A percentile compares a stretch with the other conserved stretches of the same genome.
phyloP scores from a whole-genome alignment of 30 jellyfish, hydroid and myxozoan species.

The Morbakka virulenta region DNA sequence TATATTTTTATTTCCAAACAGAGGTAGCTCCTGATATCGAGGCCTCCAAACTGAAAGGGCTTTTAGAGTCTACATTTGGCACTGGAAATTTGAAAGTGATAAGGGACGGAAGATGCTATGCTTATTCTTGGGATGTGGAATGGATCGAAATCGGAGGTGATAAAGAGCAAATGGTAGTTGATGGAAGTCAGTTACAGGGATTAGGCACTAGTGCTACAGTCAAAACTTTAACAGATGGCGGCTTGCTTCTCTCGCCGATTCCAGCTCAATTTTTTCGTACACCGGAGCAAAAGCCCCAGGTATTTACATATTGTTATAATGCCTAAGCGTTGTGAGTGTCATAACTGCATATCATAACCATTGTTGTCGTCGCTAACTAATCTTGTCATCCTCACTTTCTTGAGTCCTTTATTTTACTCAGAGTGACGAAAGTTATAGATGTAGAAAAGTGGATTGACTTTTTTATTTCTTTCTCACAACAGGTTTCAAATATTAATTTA shows the following conservation, averaged over 20 bases:
- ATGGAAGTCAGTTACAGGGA: conserved; percentile 37
- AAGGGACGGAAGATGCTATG: conserved; percentile 57
- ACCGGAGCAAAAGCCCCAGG: conserved; percentile 83
- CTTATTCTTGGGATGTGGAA: conserved; percentile 53
- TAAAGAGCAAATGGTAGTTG: conserved; percentile 51
- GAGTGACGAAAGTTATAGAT: no score
- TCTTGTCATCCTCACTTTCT: no score
- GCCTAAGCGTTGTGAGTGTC: no score
- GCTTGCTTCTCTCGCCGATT: conserved; percentile 60
- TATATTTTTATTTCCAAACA: no score
- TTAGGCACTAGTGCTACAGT: conserved; percentile 26
- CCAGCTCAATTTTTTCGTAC: conserved; percentile 78
- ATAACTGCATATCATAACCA: no score
- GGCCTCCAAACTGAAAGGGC: conserved; percentile 18
- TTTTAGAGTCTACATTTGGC: conserved; percentile 19
- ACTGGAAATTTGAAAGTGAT: conserved; percentile 37
- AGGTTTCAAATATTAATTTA: no score
- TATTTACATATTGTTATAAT: no score
- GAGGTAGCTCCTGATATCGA: conserved; percentile 26
- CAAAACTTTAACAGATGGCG: conserved; percentile 61
- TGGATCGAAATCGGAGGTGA: conserved; percentile 80
- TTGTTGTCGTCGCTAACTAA: no score
- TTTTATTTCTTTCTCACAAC: no score
- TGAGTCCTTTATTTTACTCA: no score
- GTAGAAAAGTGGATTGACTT: no score